Evolutionary conservation across 1,140 invertebrate species (phyloP), one percentile per base, ranked within the genome.

Genomic region (Cydia pomonella): DNA sequence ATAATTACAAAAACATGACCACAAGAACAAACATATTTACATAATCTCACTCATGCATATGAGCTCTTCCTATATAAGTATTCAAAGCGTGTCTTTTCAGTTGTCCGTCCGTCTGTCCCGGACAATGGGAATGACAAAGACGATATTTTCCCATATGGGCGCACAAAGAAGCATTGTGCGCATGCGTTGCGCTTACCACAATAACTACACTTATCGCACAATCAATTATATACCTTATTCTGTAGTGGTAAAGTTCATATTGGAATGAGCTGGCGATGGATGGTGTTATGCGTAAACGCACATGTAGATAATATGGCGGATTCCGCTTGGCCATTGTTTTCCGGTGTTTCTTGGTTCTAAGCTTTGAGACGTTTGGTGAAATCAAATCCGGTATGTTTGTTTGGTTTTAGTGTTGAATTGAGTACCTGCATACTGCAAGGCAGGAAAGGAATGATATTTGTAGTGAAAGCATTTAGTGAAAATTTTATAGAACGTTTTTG

Each of bases 111-210:
- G 87, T 92, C 87, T 87, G 87, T 89, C 87, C 85, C 72, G 73
- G 77, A 92, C 90, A 92, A 92, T 92, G 79, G 82, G 76, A 82
- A 83, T 84, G 85, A 92, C 90, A 92, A 91, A 90, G 85, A 84
- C 81, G 77, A 89, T 92, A 89, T 92, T 90, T 92, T 91, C 89
- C 90, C 88, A 89, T 92, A 91, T 90, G 84, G 82, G 88, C 84
- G 83, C 81, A 92, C 88, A 91, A 90, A 88, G 79, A 64, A 27
- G 62, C 84, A 87, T 90, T 92, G 86, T 92, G 66, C 27, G 53
- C 76, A 76, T 72, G 64, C 69, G 27, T 53, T 23, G 76, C 29
- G 74, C 80, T 80, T 82, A 79, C 81, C 78, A 75, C 77, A 77
- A 80, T 78, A 74, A 64, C 64, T 82, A 21, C 53, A 3, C 3